phyloP scores from a whole-genome alignment of 2,113 vertebrate genomes.

The Pseudonaja textilis region DNA sequence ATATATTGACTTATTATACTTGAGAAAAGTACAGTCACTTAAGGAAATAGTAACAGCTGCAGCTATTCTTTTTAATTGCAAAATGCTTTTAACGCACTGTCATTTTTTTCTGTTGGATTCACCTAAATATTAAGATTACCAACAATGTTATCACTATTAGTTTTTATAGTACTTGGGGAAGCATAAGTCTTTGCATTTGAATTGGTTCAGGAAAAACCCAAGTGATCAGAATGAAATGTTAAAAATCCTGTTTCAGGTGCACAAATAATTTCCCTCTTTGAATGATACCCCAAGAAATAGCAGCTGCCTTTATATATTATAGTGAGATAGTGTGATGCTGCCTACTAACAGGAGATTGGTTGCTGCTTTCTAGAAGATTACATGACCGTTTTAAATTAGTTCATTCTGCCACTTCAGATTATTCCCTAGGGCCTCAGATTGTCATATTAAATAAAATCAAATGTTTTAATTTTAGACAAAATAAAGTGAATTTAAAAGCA shows the following conservation, averaged over 20 bases:
- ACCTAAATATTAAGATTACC: fast-evolving
- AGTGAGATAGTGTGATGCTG: fast-evolving
- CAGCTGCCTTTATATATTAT: neutral
- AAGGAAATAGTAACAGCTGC: neutral
- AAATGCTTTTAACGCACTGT: neutral
- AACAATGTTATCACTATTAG: neutral
- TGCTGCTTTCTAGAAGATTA: fast-evolving
- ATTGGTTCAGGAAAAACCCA: neutral
- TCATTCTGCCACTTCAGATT: neutral
- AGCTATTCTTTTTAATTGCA: neutral
- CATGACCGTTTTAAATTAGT: neutral
- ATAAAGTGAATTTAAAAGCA: neutral
- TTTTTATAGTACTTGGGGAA: fast-evolving
- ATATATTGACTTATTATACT: neutral
- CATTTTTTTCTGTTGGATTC: neutral
- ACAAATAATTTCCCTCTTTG: neutral
- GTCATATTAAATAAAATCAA: neutral
- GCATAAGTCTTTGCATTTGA: neutral
- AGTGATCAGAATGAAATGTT: neutral
- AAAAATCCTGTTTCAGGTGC: neutral
- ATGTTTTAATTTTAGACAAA: neutral
- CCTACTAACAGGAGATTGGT: fast-evolving
- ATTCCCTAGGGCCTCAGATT: neutral
- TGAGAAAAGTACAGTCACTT: neutral
- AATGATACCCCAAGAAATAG: conserved; percentile 11